A percentile compares a stretch with the other conserved stretches of the same genome.
phyloP scores from a whole-genome alignment of 1,140 invertebrate genomes.

The Heliconius eleuchia region DNA sequence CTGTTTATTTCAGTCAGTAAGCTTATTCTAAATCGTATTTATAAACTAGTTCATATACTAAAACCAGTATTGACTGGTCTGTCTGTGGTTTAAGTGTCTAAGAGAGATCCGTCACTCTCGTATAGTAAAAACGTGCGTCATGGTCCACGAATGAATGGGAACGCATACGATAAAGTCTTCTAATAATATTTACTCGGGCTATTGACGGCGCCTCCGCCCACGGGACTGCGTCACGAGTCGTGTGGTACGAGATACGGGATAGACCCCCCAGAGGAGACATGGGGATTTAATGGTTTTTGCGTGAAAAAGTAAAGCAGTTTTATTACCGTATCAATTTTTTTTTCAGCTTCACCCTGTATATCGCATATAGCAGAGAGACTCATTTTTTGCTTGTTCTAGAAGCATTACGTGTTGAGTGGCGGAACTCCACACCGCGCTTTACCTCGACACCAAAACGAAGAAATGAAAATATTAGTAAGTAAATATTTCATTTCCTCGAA shows the following conservation, averaged over 20 bases:
- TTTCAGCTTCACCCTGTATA: too few relatives aligned
- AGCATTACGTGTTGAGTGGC: neutral
- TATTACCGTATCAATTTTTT: neutral
- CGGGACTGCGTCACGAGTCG: conserved; percentile 43
- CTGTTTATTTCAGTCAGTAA: conserved; percentile 11
- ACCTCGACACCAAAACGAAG: too few relatives aligned
- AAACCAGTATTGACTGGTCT: conserved; percentile 22
- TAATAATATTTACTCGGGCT: conserved; percentile 72
- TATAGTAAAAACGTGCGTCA: conserved; percentile 49
- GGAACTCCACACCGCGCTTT: too few relatives aligned
- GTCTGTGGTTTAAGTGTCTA: conserved; percentile 9
- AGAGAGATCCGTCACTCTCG: conserved; percentile 21
- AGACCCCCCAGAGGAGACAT: conserved; percentile 39
- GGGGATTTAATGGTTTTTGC: conserved; percentile 17
- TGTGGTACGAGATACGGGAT: conserved; percentile 34
- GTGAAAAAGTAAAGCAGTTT: neutral
- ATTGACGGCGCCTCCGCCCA: conserved; percentile 65
- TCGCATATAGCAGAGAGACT: too few relatives aligned
- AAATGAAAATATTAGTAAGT: too few relatives aligned
- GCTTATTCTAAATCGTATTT: conserved; percentile 14
- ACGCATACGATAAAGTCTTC: conserved; percentile 66
- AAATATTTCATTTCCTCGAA: too few relatives aligned
- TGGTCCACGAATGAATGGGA: conserved; percentile 69
- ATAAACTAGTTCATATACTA: conserved; percentile 20
- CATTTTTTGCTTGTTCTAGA: too few relatives aligned